phyloP scores from a whole-genome alignment of 2,888 invertebrate species.

The Rhagonycha lutea region DNA sequence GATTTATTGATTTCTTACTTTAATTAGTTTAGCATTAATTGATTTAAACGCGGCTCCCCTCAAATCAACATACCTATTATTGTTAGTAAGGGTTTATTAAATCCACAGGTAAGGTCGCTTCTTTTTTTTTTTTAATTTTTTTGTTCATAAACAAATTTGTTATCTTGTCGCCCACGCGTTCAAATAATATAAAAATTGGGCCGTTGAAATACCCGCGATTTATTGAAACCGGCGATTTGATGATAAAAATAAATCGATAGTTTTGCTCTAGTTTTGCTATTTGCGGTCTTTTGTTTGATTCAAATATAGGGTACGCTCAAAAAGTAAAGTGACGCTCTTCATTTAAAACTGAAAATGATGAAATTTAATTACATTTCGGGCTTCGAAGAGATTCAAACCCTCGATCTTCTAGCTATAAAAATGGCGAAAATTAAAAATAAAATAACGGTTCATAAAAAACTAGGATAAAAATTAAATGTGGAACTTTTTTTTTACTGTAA shows the following conservation, averaged over 20 bases:
- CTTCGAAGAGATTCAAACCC: too few species aligned
- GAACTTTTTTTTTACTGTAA: too few species aligned
- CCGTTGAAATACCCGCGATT: background rate
- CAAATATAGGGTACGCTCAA: background rate
- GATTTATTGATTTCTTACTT: slow-evolving; percentile 10
- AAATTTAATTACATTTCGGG: too few species aligned
- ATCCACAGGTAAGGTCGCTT: background rate
- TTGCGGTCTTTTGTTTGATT: background rate
- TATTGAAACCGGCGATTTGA: background rate
- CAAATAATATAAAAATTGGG: background rate
- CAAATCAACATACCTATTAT: background rate
- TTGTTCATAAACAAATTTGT: background rate
- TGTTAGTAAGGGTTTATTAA: background rate
- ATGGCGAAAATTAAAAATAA: too few species aligned
- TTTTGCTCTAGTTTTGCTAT: background rate
- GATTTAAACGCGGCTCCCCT: background rate
- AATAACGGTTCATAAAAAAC: too few species aligned
- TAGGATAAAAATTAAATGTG: too few species aligned
- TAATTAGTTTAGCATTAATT: slow-evolving; percentile 12
- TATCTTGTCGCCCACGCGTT: background rate
- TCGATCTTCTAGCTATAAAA: too few species aligned
- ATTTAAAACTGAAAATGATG: too few species aligned
- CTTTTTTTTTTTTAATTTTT: background rate
- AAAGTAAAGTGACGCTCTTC: too few species aligned
- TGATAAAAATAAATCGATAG: background rate